Evolutionary conservation across 2,113 vertebrate species (phyloP).

Genomic region (Nasalis larvatus): DNA sequence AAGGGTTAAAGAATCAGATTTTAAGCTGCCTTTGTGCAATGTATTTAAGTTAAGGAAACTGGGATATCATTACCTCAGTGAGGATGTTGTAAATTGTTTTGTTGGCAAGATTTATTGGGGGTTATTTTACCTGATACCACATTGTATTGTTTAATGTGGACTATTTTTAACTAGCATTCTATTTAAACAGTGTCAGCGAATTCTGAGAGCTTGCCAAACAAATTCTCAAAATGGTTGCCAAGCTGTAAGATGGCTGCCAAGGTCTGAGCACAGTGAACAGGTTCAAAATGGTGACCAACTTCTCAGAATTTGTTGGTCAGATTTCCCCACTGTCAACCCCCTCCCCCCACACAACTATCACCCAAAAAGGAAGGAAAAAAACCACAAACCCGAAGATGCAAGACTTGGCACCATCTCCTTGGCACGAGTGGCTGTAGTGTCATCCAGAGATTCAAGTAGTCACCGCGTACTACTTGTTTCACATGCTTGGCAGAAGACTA

Average conservation of each 20-base stretch:
- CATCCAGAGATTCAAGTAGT: constrained; percentile 93
- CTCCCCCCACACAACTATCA: background rate
- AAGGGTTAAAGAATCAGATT: constrained; percentile 77
- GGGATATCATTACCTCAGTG: constrained; percentile 29
- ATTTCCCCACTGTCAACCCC: background rate
- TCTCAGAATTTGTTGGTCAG: constrained; percentile 73
- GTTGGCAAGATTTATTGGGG: constrained; percentile 70
- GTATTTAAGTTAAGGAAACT: constrained; percentile 26
- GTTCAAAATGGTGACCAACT: constrained; percentile 87
- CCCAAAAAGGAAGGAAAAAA: constrained; percentile 72
- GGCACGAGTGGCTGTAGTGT: constrained; percentile 90
- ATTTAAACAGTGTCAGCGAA: constrained; percentile 87
- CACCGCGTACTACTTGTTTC: constrained; percentile 88
- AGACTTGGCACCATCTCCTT: constrained; percentile 92
- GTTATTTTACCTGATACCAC: constrained; percentile 82
- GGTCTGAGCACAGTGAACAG: constrained; percentile 82
- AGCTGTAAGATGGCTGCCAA: constrained; percentile 99
- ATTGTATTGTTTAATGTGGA: constrained; percentile 82
- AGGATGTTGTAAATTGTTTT: constrained; percentile 64
- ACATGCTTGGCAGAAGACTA: constrained; percentile 86
- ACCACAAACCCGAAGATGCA: constrained; percentile 81
- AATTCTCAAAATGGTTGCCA: constrained; percentile 99
- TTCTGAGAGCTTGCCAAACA: constrained; percentile 90
- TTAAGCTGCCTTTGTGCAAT: constrained; percentile 15
- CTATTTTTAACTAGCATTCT: constrained; percentile 87